Evolutionary conservation across 2,888 invertebrate genomes (phyloP), one percentile per base, ranked within the genome.

Genomic region (Galeopsomyia nigrocyanea): DNA sequence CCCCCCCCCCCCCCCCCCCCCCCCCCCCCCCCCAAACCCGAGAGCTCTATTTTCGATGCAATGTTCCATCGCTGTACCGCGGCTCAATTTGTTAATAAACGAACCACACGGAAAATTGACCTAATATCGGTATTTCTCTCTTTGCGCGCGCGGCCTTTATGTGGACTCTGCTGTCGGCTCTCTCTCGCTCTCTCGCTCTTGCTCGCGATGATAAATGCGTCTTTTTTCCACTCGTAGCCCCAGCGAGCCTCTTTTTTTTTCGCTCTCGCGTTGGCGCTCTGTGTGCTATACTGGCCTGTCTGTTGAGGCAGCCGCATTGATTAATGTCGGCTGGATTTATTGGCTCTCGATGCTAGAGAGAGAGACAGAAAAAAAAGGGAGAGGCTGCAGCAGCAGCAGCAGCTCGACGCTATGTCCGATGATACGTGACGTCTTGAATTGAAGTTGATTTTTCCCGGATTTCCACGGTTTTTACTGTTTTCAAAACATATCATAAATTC

Each of bases 291-390:
- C 39, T 7, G 7, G 39, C 10, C 39, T 39, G 39, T 73, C 64
- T 68, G 60, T 68, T 60, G 60, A 65, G 55, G 65, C 39, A 39
- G 39, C 64, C 56, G 73, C 68, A 68, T 68, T 73, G 73, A 73
- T 73, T 73, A 73, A 73, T 65, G 68, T 68, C 60, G 49, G 60
- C 55, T 49, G 65, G 68, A 68, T 73, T 68, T 73, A 68, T 73
- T 68, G 64, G 60, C 60, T 55, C 62, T 46, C 68, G 55, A 55
- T 64, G 53, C 17, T 47, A 39, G 39, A 7, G 39, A 60, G 61
- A 73, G 66, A 68, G 31, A 31, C 3, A 31, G 31, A 31, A 3
- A n/a, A n/a, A n/a, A n/a, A n/a, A 3, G 26, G 26, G 26, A 26
- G 26, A 72, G 26, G 39, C 22, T 19, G 58, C 26, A 46, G 31